A percentile compares a stretch with the other conserved stretches of the same genome.
Evolutionary conservation across 2,888 invertebrate species (phyloP).

Genomic region (Chymomyza amoena): DNA sequence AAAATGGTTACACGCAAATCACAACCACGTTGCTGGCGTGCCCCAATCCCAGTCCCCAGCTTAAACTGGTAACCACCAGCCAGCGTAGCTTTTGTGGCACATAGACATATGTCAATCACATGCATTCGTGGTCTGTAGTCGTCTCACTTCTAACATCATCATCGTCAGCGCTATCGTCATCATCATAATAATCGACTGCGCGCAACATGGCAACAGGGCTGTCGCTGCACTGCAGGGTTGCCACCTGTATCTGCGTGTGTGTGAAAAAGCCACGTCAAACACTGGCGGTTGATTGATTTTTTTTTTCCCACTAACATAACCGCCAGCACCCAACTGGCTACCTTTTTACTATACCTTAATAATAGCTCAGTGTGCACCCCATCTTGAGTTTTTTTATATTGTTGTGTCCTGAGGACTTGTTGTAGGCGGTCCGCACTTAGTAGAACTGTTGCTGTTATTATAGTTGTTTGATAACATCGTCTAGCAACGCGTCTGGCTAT

Average conservation of each 20-base stretch:
- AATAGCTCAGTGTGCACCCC: slow-evolving; percentile 30
- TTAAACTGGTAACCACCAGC: background rate
- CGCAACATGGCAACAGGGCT: slow-evolving; percentile 8
- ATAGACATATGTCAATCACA: slow-evolving; percentile 66
- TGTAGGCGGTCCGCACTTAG: slow-evolving; percentile 52
- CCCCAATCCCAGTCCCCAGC: background rate
- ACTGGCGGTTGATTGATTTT: slow-evolving; percentile 60
- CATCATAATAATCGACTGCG: background rate
- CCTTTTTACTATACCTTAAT: slow-evolving; percentile 37
- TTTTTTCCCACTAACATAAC: slow-evolving; percentile 10
- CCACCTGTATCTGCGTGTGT: background rate
- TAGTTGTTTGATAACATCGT: slow-evolving; percentile 63
- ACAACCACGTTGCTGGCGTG: slow-evolving; percentile 46
- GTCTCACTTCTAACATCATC: slow-evolving; percentile 6
- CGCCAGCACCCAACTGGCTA: slow-evolving; percentile 6
- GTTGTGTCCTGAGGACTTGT: slow-evolving; percentile 37
- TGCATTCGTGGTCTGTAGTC: slow-evolving; percentile 27
- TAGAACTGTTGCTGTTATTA: slow-evolving; percentile 15
- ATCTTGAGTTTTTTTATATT: background rate
- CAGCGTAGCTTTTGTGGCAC: slow-evolving; percentile 11
- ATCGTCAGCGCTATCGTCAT: slow-evolving; percentile 2
- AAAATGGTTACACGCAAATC: slow-evolving; percentile 44
- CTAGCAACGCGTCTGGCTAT: slow-evolving; percentile 66
- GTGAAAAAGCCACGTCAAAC: slow-evolving; percentile 26
- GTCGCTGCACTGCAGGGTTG: background rate